Evolutionary conservation across 2,113 vertebrate genomes (phyloP).

Genomic region (Cynopterus brachyotis): DNA sequence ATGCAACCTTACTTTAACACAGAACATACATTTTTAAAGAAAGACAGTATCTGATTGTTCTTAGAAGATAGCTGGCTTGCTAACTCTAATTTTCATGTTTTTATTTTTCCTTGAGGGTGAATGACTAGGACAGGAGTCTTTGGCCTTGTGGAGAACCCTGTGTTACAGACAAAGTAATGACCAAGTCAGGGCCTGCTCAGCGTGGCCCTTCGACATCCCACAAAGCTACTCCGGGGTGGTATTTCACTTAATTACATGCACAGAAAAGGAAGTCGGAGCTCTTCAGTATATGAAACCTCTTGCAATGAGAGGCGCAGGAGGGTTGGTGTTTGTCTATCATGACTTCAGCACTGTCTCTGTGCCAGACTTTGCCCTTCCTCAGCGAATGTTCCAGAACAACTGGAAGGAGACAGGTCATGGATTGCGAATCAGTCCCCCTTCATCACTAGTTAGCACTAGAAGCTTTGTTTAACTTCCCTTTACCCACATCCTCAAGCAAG

Average conservation of each 20-base stretch:
- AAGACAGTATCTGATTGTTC: slow-evolving; percentile 11
- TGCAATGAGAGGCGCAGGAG: neutral
- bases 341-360: neutral
- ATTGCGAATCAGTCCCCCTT: neutral
- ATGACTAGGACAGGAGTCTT: neutral
- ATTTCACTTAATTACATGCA: slow-evolving; percentile 53
- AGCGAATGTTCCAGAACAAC: neutral
- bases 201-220: neutral
- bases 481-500: neutral
- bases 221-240: neutral
- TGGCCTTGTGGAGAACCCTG: neutral
- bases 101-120: neutral
- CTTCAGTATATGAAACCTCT: neutral
- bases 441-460: neutral
- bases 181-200: neutral
- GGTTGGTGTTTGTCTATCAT: neutral
- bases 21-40: neutral
- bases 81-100: neutral
- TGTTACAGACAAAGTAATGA: slow-evolving; percentile 16
- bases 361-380: neutral
- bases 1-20: neutral
- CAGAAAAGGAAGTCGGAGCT: neutral
- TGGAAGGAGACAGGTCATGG: neutral
- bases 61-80: neutral
- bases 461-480: neutral